Conservation (phyloP, 92 coral and sea anemone species). For the Porites evermanni region DNA sequence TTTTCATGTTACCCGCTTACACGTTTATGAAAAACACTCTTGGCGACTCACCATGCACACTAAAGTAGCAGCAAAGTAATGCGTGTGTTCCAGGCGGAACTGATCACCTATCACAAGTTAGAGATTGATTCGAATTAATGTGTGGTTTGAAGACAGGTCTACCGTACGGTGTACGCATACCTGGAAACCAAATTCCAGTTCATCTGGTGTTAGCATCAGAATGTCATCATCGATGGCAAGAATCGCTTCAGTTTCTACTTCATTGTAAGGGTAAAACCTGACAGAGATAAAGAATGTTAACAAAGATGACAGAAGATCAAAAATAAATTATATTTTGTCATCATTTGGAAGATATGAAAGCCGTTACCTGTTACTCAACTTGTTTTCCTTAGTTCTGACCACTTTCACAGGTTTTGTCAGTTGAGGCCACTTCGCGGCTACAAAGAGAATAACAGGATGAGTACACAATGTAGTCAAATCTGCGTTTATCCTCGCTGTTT, state of each 20-base stretch:
- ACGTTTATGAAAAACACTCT: too few species aligned
- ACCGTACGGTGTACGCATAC: constrained; percentile 35
- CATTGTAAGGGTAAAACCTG: constrained; percentile 95
- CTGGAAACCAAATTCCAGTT: constrained; percentile 97
- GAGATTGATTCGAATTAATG: not conserved
- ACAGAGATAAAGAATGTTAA: not conserved
- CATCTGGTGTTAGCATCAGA: constrained; percentile 94
- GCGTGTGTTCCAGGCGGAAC: too few species aligned
- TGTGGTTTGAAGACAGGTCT: not conserved
- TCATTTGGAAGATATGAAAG: too few species aligned
- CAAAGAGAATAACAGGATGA: not conserved
- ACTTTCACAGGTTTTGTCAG: constrained; percentile 92
- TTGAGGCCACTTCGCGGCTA: constrained; percentile 97
- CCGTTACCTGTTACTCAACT: constrained; percentile 90
- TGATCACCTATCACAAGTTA: too few species aligned
- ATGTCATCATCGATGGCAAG: constrained; percentile 98
- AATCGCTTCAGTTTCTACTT: constrained; percentile 97
- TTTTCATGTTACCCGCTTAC: too few species aligned
- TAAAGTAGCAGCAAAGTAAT: too few species aligned
- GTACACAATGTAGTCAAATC: not conserved
- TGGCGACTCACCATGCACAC: too few species aligned
- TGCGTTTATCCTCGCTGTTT: not conserved
- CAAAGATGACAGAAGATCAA: not conserved
- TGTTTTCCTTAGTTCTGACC: constrained; percentile 89
- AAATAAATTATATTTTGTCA: too few species aligned